Evolutionary conservation across 2,113 vertebrate species (phyloP), one percentile per base, ranked within the genome.

Genomic region (Cebidichthys violaceus): DNA sequence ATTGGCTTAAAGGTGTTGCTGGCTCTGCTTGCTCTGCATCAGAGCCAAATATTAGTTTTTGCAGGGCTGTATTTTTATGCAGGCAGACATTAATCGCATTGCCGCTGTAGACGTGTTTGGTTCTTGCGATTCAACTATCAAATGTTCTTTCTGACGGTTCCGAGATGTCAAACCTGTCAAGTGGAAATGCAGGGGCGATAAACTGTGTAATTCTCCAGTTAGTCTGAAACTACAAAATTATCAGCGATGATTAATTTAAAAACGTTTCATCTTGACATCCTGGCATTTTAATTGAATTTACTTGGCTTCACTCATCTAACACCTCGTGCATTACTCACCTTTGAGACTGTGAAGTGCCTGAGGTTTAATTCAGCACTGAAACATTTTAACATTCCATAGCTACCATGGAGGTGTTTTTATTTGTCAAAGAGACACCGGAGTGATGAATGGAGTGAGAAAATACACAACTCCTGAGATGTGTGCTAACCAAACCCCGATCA

Each of bases 1-100:
- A 70, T 84, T 86, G 55, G 50, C 71, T 77, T 73, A 61, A 79
- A 86, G 62, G 86, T 85, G 52, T 55, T 81, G 31, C 20, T 81
- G 70, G 33, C 70, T 60, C 31, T 54, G 18, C 5, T 71, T 24
- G 10, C 47, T 83, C 41, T 41, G 47, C 57, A 57, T 57, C 24
- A 50, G 70, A 35, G 71, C 45, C 68, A 59, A 64, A 77, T 76
- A 77, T 85, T 59, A 73, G 52, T 77, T 83, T 88, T 70, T 6
- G 47, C 50, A 47, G 47, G 20, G 14, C 33, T 67, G 54, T 62
- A 74, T n/a, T n/a, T n/a, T n/a, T n/a, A n/a, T n/a, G n/a, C n/a
- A 68, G 17, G 55, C 74, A 33, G 11, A 61, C 20, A 9, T 43
- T 66, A 73, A 33, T 75, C 0, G 8, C 65, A 31, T 29, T 50